These are phyloP conservation scores for Epinephelus coioides DNA, from an alignment of 2,797 vertebrate genomes.

Conservation along the genomic window DNA sequence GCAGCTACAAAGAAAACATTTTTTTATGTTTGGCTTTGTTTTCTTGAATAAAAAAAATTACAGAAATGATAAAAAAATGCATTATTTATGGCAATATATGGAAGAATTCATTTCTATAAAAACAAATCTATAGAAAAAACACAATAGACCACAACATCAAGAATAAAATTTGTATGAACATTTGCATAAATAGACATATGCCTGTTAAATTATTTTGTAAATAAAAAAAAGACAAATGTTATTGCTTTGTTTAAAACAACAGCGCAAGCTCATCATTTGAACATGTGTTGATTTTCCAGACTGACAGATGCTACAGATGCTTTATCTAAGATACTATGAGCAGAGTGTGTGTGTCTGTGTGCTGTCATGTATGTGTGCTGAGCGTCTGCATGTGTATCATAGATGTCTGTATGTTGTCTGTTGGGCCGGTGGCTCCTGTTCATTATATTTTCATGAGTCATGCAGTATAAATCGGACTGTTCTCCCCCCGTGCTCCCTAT, in stretches of 20 bases:
- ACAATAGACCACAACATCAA: not conserved
- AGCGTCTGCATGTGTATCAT: slow-evolving; percentile 22
- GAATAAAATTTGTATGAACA: no score
- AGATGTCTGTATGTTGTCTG: slow-evolving; percentile 49
- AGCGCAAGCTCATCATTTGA: not conserved
- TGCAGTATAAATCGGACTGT: slow-evolving; percentile 74
- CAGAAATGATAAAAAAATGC: not conserved
- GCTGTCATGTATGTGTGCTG: not conserved
- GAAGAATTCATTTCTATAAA: not conserved
- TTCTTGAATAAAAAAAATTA: not conserved
- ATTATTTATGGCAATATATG: not conserved
- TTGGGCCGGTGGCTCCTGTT: slow-evolving; percentile 70
- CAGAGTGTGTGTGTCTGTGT: slow-evolving; percentile 3
- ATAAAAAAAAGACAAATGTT: not conserved
- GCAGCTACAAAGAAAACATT: not conserved
- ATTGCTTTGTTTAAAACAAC: not conserved
- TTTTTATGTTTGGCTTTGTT: not conserved
- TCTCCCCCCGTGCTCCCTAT: slow-evolving; percentile 54
- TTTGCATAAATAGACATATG: no score
- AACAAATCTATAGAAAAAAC: no score
- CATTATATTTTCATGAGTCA: slow-evolving; percentile 87
- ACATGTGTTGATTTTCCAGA: not conserved
- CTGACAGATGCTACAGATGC: slow-evolving; percentile 29
- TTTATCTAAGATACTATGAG: slow-evolving; percentile 1
- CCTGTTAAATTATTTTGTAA: not conserved